Conservation (phyloP, 2,797 vertebrate species). For the Eulemur rubriventer region DNA sequence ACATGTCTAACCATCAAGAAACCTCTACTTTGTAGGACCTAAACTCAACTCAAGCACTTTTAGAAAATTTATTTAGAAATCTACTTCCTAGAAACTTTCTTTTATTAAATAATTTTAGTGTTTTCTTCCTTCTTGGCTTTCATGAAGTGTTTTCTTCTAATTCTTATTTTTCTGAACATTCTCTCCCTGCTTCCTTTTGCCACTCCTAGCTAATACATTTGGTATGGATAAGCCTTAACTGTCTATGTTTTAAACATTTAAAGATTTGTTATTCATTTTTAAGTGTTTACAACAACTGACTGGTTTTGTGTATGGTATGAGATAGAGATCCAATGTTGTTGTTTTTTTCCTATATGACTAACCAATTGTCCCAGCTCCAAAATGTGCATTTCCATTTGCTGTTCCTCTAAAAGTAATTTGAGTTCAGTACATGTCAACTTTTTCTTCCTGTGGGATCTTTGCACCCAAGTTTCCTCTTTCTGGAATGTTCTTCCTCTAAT, state of each 20-base stretch:
- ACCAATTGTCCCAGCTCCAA: background rate
- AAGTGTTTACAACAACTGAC: background rate
- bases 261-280: background rate
- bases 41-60: background rate
- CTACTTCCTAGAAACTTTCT: background rate
- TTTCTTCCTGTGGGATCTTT: background rate
- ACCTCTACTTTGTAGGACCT: background rate
- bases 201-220: background rate
- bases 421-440: background rate
- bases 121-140: constrained; percentile 37
- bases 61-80: constrained; percentile 13
- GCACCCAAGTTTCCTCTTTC: background rate
- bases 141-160: background rate
- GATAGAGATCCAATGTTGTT: background rate
- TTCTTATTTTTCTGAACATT: background rate
- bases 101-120: background rate
- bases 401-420: background rate
- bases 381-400: constrained; percentile 8
- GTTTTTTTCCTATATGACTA: background rate
- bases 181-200: background rate
- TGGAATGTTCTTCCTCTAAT: background rate
- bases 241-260: background rate
- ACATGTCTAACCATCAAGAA: background rate
- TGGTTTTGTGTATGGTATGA: background rate
- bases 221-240: background rate